Base-by-base conservation (phyloP, 2,888 invertebrate genomes). In the Drosophila paranaensis region DNA sequence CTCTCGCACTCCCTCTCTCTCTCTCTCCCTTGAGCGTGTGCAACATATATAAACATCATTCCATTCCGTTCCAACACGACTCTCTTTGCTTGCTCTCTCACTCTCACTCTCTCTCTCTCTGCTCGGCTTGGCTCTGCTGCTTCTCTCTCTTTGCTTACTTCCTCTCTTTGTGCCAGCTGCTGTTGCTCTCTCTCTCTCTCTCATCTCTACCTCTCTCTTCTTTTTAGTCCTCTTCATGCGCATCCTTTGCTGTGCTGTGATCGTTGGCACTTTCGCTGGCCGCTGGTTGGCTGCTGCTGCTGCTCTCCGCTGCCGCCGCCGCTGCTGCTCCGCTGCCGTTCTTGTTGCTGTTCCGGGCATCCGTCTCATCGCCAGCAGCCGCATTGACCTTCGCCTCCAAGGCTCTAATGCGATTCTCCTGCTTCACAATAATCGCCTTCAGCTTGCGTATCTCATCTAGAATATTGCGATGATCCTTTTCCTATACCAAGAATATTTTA, bases 401-500 rank as follows among this genome's bases (percentile, higher is more conserved):
- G 58, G 93, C 93, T 30, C 93, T 92, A 63, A 93, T 93, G 67
- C 93, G 92, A 81, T 97, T 97, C 93, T 98, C 98, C 91, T 98
- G 98, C 91, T 98, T 98, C 33, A 98, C 97, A 82, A 98, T 97
- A 93, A 98, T 97, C n/a, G 97, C 96, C 91, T 98, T 98, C 79
- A 98, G 93, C 92, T 97, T 97, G 67, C 97, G 95, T 84, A 98
- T 97, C 93, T 98, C 98, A 91, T 98, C 97, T 45, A 96, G 95
- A 82, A 97, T 95, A 91, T 97, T 97, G 83, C 97, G 97, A 20
- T 97, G 93, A 78, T 96, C 95, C 79, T 91, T 89, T 39, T 94
- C 93, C 71, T 94, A 43, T 20, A 43, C 0, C 3, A 39, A 45
- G 25, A 0, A 8, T 37, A 27, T 25, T 56, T 13, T 6, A 43